Conservation (phyloP, 2,888 invertebrate species). For the Gymnocheta viridis region DNA sequence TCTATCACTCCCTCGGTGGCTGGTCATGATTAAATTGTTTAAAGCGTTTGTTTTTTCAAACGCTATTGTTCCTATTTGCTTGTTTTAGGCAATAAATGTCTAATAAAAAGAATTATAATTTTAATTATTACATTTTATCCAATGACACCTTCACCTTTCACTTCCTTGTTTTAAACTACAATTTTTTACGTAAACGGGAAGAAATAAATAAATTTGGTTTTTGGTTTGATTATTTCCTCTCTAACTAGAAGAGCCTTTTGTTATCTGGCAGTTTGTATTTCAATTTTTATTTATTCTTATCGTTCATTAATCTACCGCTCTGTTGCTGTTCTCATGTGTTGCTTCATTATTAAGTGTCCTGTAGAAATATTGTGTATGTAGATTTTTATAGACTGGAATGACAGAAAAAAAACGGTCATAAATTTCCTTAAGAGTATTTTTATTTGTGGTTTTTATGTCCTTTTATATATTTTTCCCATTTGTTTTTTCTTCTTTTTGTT, state of each 20-base stretch:
- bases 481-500: conserved; percentile 24
- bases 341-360: conserved; percentile 63
- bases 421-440: conserved; percentile 78
- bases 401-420: conserved; percentile 72
- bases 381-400: conserved; percentile 40
- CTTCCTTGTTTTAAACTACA: conserved; percentile 35
- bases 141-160: conserved; percentile 72
- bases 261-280: conserved; percentile 47
- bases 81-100: conserved; percentile 79
- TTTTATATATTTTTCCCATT: conserved; percentile 43
- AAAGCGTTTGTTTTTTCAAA: neutral
- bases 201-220: conserved; percentile 68
- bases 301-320: conserved; percentile 64
- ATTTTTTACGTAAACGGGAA: conserved; percentile 39
- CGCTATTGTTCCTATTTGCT: conserved; percentile 23
- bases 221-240: conserved; percentile 71
- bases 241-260: conserved; percentile 31
- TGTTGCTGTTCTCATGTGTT: conserved; percentile 65
- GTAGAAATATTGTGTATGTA: conserved; percentile 29
- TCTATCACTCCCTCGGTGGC: conserved; percentile 30
- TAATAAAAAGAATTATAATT: conserved; percentile 78
- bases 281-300: conserved; percentile 61
- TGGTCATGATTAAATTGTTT: conserved; percentile 76
- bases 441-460: conserved; percentile 70
- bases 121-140: conserved; percentile 77